These are phyloP conservation scores for Panulirus ornatus DNA, from an alignment of 1,140 invertebrate species.

Conservation along the genomic window DNA sequence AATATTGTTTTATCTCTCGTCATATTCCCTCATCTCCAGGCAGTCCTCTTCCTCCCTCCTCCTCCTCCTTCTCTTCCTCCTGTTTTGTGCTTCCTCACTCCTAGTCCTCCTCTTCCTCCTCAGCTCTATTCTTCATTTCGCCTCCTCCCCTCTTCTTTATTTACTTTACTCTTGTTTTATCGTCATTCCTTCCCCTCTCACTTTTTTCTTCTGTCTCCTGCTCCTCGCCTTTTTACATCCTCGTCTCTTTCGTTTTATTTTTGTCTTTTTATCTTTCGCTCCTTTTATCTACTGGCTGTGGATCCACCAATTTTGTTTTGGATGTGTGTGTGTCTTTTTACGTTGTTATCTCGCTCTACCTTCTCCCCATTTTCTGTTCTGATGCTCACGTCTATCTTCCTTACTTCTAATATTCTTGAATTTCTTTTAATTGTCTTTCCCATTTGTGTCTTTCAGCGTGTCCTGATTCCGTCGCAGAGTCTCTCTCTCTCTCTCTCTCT, in stretches of 20 bases:
- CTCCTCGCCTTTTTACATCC: neutral
- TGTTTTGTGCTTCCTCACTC: neutral
- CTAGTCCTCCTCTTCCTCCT: neutral
- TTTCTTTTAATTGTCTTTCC: neutral
- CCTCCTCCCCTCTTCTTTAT: neutral
- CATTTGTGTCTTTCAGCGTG: neutral
- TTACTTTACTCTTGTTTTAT: neutral
- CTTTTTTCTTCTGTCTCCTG: neutral
- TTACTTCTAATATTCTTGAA: too few species aligned
- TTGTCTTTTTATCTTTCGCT: too few species aligned
- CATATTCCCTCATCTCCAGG: neutral
- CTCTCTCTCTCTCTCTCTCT: neutral
- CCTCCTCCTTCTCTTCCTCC: neutral
- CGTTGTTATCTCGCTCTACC: neutral
- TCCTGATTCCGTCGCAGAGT: neutral
- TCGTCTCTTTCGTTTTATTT: neutral
- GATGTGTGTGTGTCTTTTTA: constrained; percentile 1
- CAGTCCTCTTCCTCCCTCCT: neutral
- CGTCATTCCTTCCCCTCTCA: too few species aligned
- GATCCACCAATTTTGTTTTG: too few species aligned
- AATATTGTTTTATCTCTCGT: neutral
- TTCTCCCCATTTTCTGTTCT: neutral
- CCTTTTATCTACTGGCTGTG: too few species aligned
- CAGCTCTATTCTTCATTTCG: neutral
- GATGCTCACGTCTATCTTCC: too few species aligned